A percentile compares a stretch with the other conserved stretches of the same genome.
These are phyloP conservation scores for Brachionus rubens DNA, from an alignment of 1,140 invertebrate species.

Conservation along the genomic window DNA sequence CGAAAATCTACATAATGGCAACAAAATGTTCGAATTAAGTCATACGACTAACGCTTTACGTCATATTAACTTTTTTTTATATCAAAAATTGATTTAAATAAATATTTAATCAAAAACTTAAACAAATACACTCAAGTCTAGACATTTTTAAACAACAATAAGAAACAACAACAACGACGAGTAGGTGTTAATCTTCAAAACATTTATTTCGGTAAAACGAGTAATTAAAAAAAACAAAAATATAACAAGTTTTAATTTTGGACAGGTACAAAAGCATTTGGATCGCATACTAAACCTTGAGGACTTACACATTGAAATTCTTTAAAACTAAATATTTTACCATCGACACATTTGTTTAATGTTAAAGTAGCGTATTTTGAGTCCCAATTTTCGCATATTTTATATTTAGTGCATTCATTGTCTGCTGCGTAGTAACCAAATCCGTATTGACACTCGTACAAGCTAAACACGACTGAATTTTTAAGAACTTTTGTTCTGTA, in stretches of 20 bases:
- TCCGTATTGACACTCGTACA: slow-evolving; percentile 9
- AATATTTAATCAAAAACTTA: too few relatives aligned
- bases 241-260: neutral
- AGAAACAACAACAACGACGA: slow-evolving; percentile 15
- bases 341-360: slow-evolving; percentile 29
- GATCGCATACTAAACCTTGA: neutral
- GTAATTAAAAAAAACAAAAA: too few relatives aligned
- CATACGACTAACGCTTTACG: too few relatives aligned
- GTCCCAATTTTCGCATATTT: slow-evolving; percentile 34
- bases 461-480: neutral
- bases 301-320: neutral
- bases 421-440: slow-evolving; percentile 5
- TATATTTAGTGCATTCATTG: neutral
- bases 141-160: neutral
- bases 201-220: too few relatives aligned
- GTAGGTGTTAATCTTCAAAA: too few relatives aligned
- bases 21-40: too few relatives aligned
- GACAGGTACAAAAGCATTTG: neutral
- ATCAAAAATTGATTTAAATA: too few relatives aligned
- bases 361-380: slow-evolving; percentile 15
- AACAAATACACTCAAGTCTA: too few relatives aligned
- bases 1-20: too few relatives aligned
- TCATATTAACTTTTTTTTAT: too few relatives aligned
- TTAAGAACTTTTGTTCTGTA: neutral
- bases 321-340: slow-evolving; percentile 23